Base-by-base conservation (phyloP, 2,797 vertebrate genomes). In the Macroramphosus scolopax region DNA sequence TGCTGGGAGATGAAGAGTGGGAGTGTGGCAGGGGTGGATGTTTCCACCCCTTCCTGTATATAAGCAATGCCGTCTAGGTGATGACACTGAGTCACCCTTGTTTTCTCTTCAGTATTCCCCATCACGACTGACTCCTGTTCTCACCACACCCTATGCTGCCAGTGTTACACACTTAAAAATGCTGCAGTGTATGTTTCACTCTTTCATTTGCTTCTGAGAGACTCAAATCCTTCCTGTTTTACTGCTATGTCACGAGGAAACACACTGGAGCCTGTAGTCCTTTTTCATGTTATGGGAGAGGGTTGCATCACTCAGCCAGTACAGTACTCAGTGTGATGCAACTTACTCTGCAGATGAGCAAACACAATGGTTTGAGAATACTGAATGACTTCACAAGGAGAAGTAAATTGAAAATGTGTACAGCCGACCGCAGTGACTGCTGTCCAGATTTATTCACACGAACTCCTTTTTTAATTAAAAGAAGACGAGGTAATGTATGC, bases 11-110 rank as follows among this genome's bases (percentile, higher is more conserved):
- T 31, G 20, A 43, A 55, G 39, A 39, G 24, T 34, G 25, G 29
- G 35, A 49, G 63, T n/a, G n/a, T n/a, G n/a, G n/a, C n/a, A n/a
- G n/a, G n/a, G n/a, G n/a, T n/a, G 48, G 47, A 51, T 31, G 49
- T 57, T 56, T 48, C 57, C 36, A 41, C 28, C 42, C 30, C 52
- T 31, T 1, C 62, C 63, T 37, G 63, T 66, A n/a, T n/a, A n/a
- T n/a, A n/a, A n/a, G n/a, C n/a, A n/a, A n/a, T n/a, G n/a, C 31
- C 17, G 59, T 45, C 49, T 57, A 40, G 48, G 48, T 60, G 32
- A 68, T 64, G 72, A 77, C 51, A 64, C 57, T 77, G 79, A 86
- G 64, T 86, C 82, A 84, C 79, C 45, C 46, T 41, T 36, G 46
- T 38, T 50, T 64, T 45, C 51, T 55, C 51, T 37, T 68, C 57